A percentile compares a stretch with the other conserved stretches of the same genome.
Evolutionary conservation across 2,888 invertebrate genomes (phyloP).

Genomic region (Melitaea athalia): DNA sequence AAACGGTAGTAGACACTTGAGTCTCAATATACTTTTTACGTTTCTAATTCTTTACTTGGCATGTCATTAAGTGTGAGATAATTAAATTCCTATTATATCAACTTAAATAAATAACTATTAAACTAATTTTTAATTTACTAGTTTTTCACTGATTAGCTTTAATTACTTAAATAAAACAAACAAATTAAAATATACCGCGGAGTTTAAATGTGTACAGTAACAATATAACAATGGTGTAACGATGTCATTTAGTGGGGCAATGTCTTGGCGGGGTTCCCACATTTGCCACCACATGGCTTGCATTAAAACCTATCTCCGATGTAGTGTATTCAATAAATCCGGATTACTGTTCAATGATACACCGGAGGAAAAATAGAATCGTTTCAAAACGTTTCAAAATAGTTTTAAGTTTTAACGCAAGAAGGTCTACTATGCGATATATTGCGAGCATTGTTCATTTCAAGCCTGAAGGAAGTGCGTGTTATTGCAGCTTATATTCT

Average conservation of each 20-base stretch:
- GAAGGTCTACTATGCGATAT: conserved; percentile 57
- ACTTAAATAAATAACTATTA: too few species aligned
- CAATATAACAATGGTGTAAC: conserved; percentile 73
- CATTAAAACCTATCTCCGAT: conserved; percentile 66
- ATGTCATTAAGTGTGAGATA: too few species aligned
- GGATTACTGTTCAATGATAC: conserved; percentile 69
- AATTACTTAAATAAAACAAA: conserved; percentile 18
- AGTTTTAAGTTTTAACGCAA: conserved; percentile 49
- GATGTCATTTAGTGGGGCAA: conserved; percentile 74
- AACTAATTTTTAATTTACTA: not conserved
- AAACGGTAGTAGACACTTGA: conserved; percentile 29
- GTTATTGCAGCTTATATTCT: conserved; percentile 81
- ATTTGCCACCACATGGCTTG: conserved; percentile 77
- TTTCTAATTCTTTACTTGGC: not conserved
- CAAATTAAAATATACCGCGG: conserved; percentile 28
- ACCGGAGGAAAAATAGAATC: conserved; percentile 55
- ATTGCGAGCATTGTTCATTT: conserved; percentile 56
- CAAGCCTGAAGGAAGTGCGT: conserved; percentile 73
- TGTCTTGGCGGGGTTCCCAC: conserved; percentile 81
- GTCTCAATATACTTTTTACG: conserved; percentile 14
- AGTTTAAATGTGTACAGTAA: conserved; percentile 48
- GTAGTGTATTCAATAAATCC: conserved; percentile 77
- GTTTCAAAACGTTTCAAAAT: conserved; percentile 47
- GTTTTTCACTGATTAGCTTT: conserved; percentile 10
- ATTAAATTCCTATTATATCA: too few species aligned